phyloP scores from a whole-genome alignment of 1,140 invertebrate genomes.

The Macrobrachium rosenbergii region DNA sequence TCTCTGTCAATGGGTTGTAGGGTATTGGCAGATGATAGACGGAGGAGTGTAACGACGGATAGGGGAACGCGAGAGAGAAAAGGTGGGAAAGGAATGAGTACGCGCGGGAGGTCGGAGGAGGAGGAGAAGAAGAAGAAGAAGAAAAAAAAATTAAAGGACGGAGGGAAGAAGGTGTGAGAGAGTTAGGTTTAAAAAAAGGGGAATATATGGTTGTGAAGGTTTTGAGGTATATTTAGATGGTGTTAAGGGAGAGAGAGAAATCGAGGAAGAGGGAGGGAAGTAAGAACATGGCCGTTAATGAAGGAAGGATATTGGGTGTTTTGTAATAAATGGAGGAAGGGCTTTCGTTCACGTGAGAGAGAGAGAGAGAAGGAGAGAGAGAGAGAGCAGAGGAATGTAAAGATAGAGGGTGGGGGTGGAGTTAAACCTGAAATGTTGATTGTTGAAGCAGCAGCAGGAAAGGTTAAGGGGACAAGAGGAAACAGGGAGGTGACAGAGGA shows the following conservation, averaged over 20 bases:
- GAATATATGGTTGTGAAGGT: too few relatives aligned
- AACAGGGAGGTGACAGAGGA: neutral
- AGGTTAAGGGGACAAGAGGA: neutral
- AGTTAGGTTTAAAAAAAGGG: neutral
- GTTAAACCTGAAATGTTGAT: too few relatives aligned
- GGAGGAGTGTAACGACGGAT: neutral
- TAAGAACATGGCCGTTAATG: too few relatives aligned
- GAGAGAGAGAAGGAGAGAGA: slow-evolving; percentile 30
- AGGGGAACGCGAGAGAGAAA: too few relatives aligned
- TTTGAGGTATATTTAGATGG: too few relatives aligned
- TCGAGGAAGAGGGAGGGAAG: slow-evolving; percentile 8
- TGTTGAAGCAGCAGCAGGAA: too few relatives aligned
- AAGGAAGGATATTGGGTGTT: too few relatives aligned
- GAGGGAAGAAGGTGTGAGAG: neutral
- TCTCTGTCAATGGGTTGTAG: neutral
- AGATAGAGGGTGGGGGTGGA: neutral
- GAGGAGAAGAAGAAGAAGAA: neutral
- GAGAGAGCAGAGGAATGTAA: neutral
- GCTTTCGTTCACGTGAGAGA: neutral
- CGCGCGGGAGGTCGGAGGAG: neutral
- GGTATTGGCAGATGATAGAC: neutral
- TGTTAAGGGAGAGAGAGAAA: neutral
- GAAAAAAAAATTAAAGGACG: neutral
- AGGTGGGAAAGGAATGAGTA: neutral
- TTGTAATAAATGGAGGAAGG: too few relatives aligned